These are phyloP conservation scores for Aldrovandia affinis DNA, from an alignment of 2,797 vertebrate species.

Conservation along the genomic window DNA sequence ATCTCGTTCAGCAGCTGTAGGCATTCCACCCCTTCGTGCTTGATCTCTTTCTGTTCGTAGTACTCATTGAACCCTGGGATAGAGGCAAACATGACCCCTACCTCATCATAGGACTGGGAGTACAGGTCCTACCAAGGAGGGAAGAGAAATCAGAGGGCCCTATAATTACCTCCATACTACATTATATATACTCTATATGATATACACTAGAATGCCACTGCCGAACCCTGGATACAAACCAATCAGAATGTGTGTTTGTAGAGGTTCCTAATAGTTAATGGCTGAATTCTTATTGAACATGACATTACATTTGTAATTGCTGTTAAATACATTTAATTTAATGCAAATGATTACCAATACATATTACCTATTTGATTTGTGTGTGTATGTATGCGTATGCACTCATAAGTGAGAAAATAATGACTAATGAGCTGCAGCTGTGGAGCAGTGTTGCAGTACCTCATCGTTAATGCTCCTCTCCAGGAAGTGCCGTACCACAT, in stretches of 20 bases:
- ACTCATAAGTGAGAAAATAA: too few relatives aligned
- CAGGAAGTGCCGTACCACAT: constrained; percentile 74
- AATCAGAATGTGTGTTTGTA: neutral
- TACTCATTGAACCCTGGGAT: constrained; percentile 76
- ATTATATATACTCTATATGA: too few relatives aligned
- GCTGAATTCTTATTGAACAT: too few relatives aligned
- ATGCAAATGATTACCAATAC: neutral
- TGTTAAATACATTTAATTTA: neutral
- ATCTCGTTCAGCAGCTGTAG: constrained; percentile 78
- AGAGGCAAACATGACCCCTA: constrained; percentile 81
- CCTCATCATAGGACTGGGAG: constrained; percentile 77
- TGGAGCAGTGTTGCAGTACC: constrained; percentile 48
- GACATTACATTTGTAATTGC: neutral
- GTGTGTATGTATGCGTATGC: neutral
- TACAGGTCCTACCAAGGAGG: constrained; percentile 71
- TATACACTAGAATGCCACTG: too few relatives aligned
- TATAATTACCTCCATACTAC: neutral
- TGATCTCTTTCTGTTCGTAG: constrained; percentile 76
- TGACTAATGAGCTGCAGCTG: neutral
- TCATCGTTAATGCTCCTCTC: constrained; percentile 73
- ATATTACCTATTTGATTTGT: neutral
- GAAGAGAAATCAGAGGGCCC: neutral
- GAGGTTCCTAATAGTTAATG: neutral
- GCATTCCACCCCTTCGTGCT: constrained; percentile 75
- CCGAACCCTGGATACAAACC: neutral